Percentiles rank a stretch among this genome's conserved stretches.
Evolutionary conservation across 2,113 vertebrate genomes (phyloP).

Genomic region (Uropsilus gracilis): DNA sequence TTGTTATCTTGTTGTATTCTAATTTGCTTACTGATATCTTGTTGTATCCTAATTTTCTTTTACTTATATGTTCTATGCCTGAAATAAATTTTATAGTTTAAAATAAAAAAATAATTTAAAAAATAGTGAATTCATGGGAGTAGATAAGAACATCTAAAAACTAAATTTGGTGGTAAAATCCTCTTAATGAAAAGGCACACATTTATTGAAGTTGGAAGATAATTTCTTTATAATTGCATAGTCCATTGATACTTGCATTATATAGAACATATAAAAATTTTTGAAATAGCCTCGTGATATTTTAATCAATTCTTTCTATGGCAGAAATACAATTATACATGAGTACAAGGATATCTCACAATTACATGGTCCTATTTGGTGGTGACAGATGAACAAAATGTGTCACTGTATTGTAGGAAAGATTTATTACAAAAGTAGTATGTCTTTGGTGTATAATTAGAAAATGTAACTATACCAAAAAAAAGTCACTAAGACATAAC

Average conservation of each 20-base stretch:
- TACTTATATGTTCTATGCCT: no score
- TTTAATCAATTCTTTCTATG: slow-evolving; percentile 14
- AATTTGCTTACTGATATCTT: no score
- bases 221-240: not conserved
- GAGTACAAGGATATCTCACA: not conserved
- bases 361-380: not conserved
- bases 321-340: not conserved
- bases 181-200: not conserved
- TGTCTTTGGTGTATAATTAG: not conserved
- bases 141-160: not conserved
- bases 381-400: not conserved
- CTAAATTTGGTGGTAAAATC: slow-evolving; percentile 10
- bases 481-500: not conserved
- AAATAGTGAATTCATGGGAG: no score
- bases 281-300: not conserved
- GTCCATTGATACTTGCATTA: not conserved
- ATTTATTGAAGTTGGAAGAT: slow-evolving; percentile 5
- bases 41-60: no score
- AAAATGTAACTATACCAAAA: not conserved
- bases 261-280: not conserved
- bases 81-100: no score
- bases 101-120: no score
- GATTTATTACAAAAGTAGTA: not conserved
- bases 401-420: slow-evolving; percentile 6
- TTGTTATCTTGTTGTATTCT: no score